These are phyloP conservation scores for Danio choprae DNA, from an alignment of 2,797 vertebrate species.

Conservation along the genomic window DNA sequence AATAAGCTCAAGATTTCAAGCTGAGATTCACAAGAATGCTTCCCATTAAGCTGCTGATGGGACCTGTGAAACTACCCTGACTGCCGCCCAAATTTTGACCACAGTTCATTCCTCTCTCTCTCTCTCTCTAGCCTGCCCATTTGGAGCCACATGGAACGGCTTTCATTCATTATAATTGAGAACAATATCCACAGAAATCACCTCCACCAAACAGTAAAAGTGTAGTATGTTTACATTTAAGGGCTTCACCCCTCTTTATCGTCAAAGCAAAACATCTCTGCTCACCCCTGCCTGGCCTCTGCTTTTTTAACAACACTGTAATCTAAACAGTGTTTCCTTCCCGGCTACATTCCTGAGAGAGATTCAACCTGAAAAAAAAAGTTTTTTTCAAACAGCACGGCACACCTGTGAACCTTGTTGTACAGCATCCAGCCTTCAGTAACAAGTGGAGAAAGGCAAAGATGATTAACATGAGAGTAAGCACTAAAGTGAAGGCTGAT, in stretches of 20 bases:
- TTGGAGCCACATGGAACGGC: not conserved
- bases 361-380: constrained; percentile 25
- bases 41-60: constrained; percentile 51
- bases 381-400: constrained; percentile 17
- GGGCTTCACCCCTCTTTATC: constrained; percentile 45
- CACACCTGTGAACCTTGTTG: constrained; percentile 51
- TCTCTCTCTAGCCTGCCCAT: constrained; percentile 18
- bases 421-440: constrained; percentile 40
- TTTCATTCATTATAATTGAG: constrained; percentile 5
- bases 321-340: constrained; percentile 47
- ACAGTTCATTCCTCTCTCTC: constrained; percentile 40
- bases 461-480: constrained; percentile 41
- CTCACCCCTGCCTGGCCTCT: constrained; percentile 21
- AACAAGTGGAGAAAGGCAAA: constrained; percentile 24
- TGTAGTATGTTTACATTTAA: constrained; percentile 50
- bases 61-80: constrained; percentile 19
- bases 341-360: constrained; percentile 37
- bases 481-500: constrained; percentile 33
- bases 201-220: constrained; percentile 2
- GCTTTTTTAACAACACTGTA: constrained; percentile 46
- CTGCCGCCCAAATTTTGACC: constrained; percentile 30
- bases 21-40: constrained; percentile 49
- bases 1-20: constrained; percentile 46
- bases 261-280: constrained; percentile 32
- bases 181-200: constrained; percentile 5